Evolutionary conservation across 2,888 invertebrate species (phyloP), one percentile per base, ranked within the genome.

Genomic region (Luperina nickerlii): DNA sequence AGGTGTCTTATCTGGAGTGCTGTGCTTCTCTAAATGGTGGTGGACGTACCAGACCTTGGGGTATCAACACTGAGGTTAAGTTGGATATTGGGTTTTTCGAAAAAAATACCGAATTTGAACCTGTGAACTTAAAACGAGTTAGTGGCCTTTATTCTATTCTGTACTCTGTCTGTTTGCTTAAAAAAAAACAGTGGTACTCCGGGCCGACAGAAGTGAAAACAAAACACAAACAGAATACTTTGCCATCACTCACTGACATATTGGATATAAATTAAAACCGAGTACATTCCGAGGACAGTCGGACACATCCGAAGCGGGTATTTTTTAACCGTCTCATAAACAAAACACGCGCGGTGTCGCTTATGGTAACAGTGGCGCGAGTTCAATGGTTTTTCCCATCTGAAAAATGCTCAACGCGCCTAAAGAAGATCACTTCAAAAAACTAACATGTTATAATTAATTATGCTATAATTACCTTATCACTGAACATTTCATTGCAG

Each of bases 11-110:
- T 89, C 85, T 0, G 89, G 88, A 6, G 85, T 80, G 5, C 77
- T 82, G 79, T 97, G 97, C 45, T 93, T 93, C 32, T 94, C 91
- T 15, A 95, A 68, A 82, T 94, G 94, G 82, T 97, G 97, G 83
- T 96, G 93, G 18, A 93, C 90, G 69, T 94, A 96, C 95, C 96
- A 97, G 1, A 96, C 92, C 97, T 97, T 90, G 8, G n/a, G 1
- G 20, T 60, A 8, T n/a, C 5, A 51, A 27, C n/a, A 45, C 15
- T 32, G 68, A 57, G 57, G n/a, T 32, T 32, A 6, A 24, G 27
- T 38, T 38, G 11, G 1, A 5, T 65, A 38, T 20, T 20, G 32
- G 18, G 8, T 65, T 20, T 20, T 57, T 20, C 3, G 18, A 32
- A 63, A 9, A 38, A 4, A 65, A 65, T 5, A 38, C 1, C 7